phyloP scores from a whole-genome alignment of 2,797 vertebrate genomes.

The Sparus aurata region DNA sequence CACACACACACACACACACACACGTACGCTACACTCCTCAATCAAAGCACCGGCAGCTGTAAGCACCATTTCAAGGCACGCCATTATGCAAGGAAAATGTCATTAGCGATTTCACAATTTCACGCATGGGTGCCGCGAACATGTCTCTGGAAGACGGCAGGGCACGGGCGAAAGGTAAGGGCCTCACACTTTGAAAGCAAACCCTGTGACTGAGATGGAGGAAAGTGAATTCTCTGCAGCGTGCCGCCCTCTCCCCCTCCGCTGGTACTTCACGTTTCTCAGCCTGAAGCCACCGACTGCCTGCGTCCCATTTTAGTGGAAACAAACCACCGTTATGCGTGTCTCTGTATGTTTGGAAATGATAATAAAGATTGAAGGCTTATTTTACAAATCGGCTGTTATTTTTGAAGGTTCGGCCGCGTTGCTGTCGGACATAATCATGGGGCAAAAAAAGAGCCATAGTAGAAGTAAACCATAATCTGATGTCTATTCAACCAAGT shows the following conservation, averaged over 20 bases:
- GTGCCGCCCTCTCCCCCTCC: neutral
- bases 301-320: neutral
- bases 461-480: no score
- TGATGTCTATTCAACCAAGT: no score
- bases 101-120: slow-evolving; percentile 82
- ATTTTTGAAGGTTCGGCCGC: no score
- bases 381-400: no score
- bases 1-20: slow-evolving; percentile 21
- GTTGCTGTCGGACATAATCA: no score
- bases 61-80: slow-evolving; percentile 66
- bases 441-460: no score
- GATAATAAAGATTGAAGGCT: no score
- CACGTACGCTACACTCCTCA: slow-evolving; percentile 34
- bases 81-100: slow-evolving; percentile 78
- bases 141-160: slow-evolving; percentile 59
- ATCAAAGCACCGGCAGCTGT: slow-evolving; percentile 69
- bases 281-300: neutral
- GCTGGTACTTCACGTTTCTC: slow-evolving; percentile 2
- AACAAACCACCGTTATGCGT: neutral
- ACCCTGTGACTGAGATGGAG: slow-evolving; percentile 31
- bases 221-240: slow-evolving; percentile 27
- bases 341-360: no score
- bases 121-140: slow-evolving; percentile 67
- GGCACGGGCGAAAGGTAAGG: slow-evolving; percentile 47
- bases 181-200: slow-evolving; percentile 41